Percentiles rank a stretch among this genome's conserved stretches.
Conservation (phyloP, 2,797 vertebrate species). For the Caiman crocodilus region DNA sequence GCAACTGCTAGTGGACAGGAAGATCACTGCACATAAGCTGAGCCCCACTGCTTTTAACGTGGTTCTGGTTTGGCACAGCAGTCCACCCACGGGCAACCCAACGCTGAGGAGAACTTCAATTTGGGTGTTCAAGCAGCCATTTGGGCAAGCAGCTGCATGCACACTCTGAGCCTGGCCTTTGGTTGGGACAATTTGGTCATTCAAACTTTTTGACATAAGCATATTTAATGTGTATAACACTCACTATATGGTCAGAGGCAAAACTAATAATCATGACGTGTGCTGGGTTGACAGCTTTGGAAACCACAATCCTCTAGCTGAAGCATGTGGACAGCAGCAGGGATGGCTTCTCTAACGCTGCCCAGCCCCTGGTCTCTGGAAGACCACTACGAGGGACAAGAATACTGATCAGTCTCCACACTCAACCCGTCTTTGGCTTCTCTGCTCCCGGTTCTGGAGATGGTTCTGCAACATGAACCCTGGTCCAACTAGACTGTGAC, state of each 20-base stretch:
- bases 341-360: not conserved
- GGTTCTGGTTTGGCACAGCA: not conserved
- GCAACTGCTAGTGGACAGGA: not conserved
- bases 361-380: not conserved
- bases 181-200: slow-evolving; percentile 27
- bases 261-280: slow-evolving; percentile 22
- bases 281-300: slow-evolving; percentile 18
- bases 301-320: slow-evolving; percentile 40
- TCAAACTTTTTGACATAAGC: slow-evolving; percentile 42
- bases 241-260: slow-evolving; percentile 12
- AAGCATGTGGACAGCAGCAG: not conserved
- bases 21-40: not conserved
- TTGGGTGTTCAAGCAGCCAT: not conserved
- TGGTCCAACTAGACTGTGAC: not conserved
- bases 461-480: not conserved
- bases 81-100: not conserved
- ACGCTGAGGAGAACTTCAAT: not conserved
- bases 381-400: not conserved
- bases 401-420: not conserved
- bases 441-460: slow-evolving; percentile 5
- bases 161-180: slow-evolving; percentile 33
- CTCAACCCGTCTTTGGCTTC: not conserved
- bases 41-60: not conserved
- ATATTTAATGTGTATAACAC: slow-evolving; percentile 28
- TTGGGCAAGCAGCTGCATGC: not conserved